These are phyloP conservation scores for Myxocyprinus asiaticus DNA, from an alignment of 2,113 vertebrate species.

Conservation along the genomic window DNA sequence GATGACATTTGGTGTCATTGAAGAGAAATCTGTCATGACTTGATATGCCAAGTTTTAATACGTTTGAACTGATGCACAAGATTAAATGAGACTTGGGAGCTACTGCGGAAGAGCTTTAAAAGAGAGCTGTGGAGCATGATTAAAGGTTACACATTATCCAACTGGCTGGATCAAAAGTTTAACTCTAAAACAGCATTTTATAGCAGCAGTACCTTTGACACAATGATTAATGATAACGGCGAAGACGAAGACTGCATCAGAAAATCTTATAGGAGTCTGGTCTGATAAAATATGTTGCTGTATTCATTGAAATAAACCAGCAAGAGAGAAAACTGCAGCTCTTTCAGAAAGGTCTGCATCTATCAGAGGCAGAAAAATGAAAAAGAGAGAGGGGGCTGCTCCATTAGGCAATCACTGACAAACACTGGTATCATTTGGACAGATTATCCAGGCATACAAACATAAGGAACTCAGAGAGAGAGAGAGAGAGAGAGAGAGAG, in stretches of 20 bases:
- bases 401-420: constrained; percentile 27
- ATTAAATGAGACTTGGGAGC: no score
- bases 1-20: no score
- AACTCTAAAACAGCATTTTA: not conserved
- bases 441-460: constrained; percentile 42
- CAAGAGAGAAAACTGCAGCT: constrained; percentile 19
- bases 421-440: constrained; percentile 35
- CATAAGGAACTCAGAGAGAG: not conserved
- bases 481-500: constrained; percentile 17
- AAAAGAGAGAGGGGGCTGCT: not conserved
- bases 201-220: not conserved
- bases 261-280: not conserved
- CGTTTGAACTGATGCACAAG: no score
- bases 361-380: not conserved
- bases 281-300: constrained; percentile 4
- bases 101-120: no score
- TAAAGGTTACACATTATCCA: no score
- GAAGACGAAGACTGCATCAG: not conserved
- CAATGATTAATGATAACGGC: constrained; percentile 12
- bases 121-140: no score
- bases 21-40: no score
- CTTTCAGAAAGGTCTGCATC: constrained; percentile 10
- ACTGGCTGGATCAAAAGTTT: not conserved
- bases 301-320: constrained; percentile 24
- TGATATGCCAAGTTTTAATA: no score